Conservation (phyloP, 2,113 vertebrate species). For the Antechinus stuartii region DNA sequence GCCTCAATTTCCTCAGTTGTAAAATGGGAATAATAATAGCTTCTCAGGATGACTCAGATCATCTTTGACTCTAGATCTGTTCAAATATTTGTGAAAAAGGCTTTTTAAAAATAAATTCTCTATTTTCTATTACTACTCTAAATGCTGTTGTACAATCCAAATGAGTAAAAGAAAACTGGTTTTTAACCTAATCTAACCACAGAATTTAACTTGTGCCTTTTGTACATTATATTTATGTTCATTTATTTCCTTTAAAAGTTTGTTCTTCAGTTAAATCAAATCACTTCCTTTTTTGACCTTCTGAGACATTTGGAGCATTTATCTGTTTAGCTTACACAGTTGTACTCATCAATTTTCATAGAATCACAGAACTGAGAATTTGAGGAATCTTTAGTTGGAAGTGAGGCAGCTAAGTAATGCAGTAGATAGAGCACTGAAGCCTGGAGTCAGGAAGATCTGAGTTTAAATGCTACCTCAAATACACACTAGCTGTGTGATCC, state of each 20-base stretch:
- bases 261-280: slow-evolving; percentile 66
- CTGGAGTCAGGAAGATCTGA: not conserved
- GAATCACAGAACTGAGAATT: not conserved
- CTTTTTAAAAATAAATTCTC: not conserved
- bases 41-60: too few relatives aligned
- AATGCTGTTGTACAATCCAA: slow-evolving; percentile 55
- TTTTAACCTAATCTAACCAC: not conserved
- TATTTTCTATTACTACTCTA: not conserved
- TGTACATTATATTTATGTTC: not conserved
- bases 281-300: slow-evolving; percentile 67
- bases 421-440: not conserved
- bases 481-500: not conserved
- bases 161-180: slow-evolving; percentile 19
- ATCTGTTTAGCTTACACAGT: slow-evolving; percentile 47
- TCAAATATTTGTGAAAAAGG: not conserved
- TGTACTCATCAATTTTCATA: slow-evolving; percentile 28
- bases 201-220: not conserved
- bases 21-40: not conserved
- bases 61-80: too few relatives aligned
- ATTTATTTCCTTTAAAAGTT: slow-evolving; percentile 68
- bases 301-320: slow-evolving; percentile 59
- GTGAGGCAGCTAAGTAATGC: not conserved
- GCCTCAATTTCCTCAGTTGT: not conserved
- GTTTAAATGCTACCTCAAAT: not conserved
- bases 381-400: not conserved